Base-by-base conservation (phyloP, 2,113 vertebrate species). In the Corydoras maculifer region DNA sequence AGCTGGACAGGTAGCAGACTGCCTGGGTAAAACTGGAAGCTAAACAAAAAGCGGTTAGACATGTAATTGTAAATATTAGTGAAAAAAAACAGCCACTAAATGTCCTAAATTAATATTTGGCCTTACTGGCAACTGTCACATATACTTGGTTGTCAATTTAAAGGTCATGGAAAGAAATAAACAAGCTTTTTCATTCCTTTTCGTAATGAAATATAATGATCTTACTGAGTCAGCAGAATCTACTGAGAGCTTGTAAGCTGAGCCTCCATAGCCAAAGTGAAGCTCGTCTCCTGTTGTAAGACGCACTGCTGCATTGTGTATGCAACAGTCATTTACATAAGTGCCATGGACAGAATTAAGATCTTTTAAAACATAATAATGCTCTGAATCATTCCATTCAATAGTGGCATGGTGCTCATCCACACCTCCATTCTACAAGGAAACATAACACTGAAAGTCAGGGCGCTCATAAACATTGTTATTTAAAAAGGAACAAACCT, bases 281-380 rank as follows among this genome's bases (percentile, higher is more conserved):
- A 93, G 81, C 62, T 86, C 7, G 29, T 93, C 90, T 0, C 91
- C 90, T 0, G 85, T 82, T 0, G 79, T 65, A 74, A 92, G 87
- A 71, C 78, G 83, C 54, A 93, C 90, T 0, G 91, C 86, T 0
- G 87, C 90, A 0, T 93, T 93, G 78, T 92, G 91, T 49, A 93
- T 85, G 70, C 87, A 89, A 64, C 92, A 93, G 63, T 87, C 84
- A 0, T 91, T 93, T 66, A 93, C 86, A 0, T 90, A 92, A 0
- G 90, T 91, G 62, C 91, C 91, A 0, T 84, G 82, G 49, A 64
- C 74, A 9, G 88, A 88, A 72, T 87, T 91, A 78, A 93, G 82
- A 82, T 92, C 92, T 32, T 77, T 86, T 6, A 93, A 87, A 31
- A 90, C 0, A 5, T 90, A 90, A 74, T 82, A 80, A 67, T 71